Evolutionary conservation across 2,797 vertebrate species (phyloP).

Genomic region (Sciurus vulgaris): DNA sequence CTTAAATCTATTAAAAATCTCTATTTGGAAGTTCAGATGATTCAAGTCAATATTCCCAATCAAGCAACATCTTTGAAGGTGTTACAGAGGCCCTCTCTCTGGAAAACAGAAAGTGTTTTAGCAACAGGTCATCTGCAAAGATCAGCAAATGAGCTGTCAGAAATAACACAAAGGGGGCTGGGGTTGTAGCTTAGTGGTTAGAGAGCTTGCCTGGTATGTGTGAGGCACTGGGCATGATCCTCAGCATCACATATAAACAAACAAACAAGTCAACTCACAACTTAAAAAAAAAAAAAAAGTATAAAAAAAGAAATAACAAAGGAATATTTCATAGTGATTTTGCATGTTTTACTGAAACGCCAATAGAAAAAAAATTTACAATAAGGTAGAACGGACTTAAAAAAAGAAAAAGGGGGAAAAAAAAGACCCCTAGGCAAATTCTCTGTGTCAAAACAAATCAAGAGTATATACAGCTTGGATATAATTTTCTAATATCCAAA

Average conservation of each 20-base stretch:
- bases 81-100: background rate
- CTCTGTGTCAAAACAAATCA: conserved; percentile 14
- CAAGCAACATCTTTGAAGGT: background rate
- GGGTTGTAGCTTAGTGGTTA: too few species aligned
- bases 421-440: background rate
- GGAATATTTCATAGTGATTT: background rate
- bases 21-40: background rate
- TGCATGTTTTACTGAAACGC: conserved; percentile 33
- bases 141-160: background rate
- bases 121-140: background rate
- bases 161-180: background rate
- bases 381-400: background rate
- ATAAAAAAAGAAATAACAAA: background rate
- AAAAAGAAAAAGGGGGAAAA: background rate
- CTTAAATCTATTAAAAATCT: background rate
- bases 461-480: background rate
- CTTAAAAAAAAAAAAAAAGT: too few species aligned
- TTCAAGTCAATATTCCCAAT: background rate
- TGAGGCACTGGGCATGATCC: too few species aligned
- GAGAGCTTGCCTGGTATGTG: too few species aligned
- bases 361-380: background rate
- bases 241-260: too few species aligned
- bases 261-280: too few species aligned
- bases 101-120: background rate
- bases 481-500: background rate